Evolutionary conservation across 2,113 vertebrate genomes (phyloP), one percentile per base, ranked within the genome.

Genomic region (Panurus biarmicus): DNA sequence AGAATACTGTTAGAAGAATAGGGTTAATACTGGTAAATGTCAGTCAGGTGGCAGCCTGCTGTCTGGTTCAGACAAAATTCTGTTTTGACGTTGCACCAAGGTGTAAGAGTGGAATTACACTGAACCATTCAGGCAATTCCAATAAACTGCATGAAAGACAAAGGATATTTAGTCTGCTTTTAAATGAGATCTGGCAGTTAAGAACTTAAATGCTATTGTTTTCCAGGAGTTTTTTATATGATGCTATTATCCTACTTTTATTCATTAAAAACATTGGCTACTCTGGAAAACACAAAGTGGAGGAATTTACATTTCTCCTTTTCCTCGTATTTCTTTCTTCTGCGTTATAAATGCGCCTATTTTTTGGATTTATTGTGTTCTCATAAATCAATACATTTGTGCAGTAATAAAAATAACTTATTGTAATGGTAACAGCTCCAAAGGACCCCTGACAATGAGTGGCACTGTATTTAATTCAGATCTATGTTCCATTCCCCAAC

Each of bases 351-450:
- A 91, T 64, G 48, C 51, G 47, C 28, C 35, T 89, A 70, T 90
- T 96, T 77, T 87, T 85, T 86, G 9, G 23, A 95, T 87, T 95
- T 83, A 90, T 77, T 91, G 44, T 77, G 67, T 57, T 20, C 67
- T 77, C 75, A 90, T 95, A 95, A 95, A 96, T 97, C 94, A 95
- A 91, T 88, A 94, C 25, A 64, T 95, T 71, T 33, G 81, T 67
- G 78, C 60, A 80, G 82, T 94, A 95, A 94, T 96, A 95, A 96
- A 97, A 96, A 95, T 93, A 97, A 95, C 82, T 93, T 95, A 97
- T 48, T 94, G 48, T 86, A 93, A 96, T 84, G 40, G 82, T 80
- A 94, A 93, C 89, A 94, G 94, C 75, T 95, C 78, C 87, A 94
- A 95, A 95, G 85, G 82, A 94, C 91, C 94, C 69, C 82, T 90